phyloP scores from a whole-genome alignment of 2,113 vertebrate species.

The Etheostoma spectabile region DNA sequence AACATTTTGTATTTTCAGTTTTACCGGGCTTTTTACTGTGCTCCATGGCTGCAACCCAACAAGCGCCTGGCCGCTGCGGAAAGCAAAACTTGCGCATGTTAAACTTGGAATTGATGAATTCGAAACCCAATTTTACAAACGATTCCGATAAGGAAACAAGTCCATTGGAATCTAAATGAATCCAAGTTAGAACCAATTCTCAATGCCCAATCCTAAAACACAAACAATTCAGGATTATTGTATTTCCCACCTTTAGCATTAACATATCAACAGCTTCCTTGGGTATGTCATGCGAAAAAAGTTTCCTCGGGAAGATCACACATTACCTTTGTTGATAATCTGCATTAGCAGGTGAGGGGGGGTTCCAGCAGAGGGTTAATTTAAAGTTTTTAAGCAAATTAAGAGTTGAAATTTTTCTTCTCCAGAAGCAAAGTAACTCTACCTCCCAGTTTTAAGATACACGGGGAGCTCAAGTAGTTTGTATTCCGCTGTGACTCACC shows the following conservation, averaged over 20 bases:
- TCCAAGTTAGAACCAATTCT: too few relatives aligned
- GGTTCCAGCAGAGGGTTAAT: background rate
- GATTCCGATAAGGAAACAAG: too few relatives aligned
- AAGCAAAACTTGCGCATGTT: too few relatives aligned
- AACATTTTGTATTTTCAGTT: too few relatives aligned
- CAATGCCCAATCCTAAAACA: background rate
- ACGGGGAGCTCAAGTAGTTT: constrained; percentile 32
- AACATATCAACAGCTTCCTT: constrained; percentile 36
- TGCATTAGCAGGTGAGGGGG: constrained; percentile 17
- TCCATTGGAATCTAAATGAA: too few relatives aligned
- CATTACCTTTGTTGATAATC: constrained; percentile 21
- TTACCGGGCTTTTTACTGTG: too few relatives aligned
- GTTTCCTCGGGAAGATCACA: constrained; percentile 1
- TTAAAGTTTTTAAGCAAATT: background rate
- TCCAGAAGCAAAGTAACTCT: constrained; percentile 26
- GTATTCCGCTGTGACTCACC: constrained; percentile 35
- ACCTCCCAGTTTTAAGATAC: constrained; percentile 21
- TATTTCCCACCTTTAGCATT: constrained; percentile 17
- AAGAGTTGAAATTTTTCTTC: background rate
- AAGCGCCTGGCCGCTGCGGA: too few relatives aligned
- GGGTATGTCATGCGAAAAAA: constrained; percentile 6
- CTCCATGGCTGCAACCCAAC: too few relatives aligned
- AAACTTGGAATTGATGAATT: too few relatives aligned
- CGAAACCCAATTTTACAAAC: too few relatives aligned
- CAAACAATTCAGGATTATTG: constrained; percentile 18